Base-by-base conservation (phyloP, 2,113 vertebrate genomes). In the Choloepus hoffmanni region DNA sequence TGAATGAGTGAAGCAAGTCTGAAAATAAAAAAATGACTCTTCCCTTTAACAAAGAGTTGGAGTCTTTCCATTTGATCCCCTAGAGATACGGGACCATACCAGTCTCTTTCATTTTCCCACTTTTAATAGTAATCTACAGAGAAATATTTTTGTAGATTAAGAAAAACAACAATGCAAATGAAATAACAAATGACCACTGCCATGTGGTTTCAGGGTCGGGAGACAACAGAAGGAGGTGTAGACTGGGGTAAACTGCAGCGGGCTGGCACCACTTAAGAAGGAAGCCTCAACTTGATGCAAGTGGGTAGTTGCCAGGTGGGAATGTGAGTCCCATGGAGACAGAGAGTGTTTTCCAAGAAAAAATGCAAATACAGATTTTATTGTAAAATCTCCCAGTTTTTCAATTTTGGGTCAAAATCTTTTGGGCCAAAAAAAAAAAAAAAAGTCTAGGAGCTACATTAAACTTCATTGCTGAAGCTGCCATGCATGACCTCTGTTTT, bases 61-160 rank as follows among this genome's bases (percentile, higher is more conserved):
- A 85, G 50, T 73, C 63, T 92, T 26, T 67, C 26, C 36, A 13
- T 4, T 3, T 60, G 19, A 21, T 55, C 11, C n/a, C 33, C 48
- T 85, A 16, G 76, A 58, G 86, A 33, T 68, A 53, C 0, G 48
- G n/a, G 36, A 4, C 21, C 77, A 5, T 18, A 5, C 33, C 48
- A 36, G 13, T 74, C 73, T 83, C 7, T 40, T 74, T 82, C 62
- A 5, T 79, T 76, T 83, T 63, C 5, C n/a, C 10, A 86, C 24
- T 72, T 89, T 93, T 33, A 79, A 68, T 36, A 53, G 40, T 45
- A 50, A 90, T 2, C 18, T 74, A 67, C 33, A 67, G 30, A 67
- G 30, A 67, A 53, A 58, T 63, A 55, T 78, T 70, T 84, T 92
- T 95, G 30, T 85, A 48, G 72, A 48, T 53, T 79, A 78, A 89